Evolutionary conservation across 2,888 invertebrate species (phyloP).

Genomic region (Euclidia mi): DNA sequence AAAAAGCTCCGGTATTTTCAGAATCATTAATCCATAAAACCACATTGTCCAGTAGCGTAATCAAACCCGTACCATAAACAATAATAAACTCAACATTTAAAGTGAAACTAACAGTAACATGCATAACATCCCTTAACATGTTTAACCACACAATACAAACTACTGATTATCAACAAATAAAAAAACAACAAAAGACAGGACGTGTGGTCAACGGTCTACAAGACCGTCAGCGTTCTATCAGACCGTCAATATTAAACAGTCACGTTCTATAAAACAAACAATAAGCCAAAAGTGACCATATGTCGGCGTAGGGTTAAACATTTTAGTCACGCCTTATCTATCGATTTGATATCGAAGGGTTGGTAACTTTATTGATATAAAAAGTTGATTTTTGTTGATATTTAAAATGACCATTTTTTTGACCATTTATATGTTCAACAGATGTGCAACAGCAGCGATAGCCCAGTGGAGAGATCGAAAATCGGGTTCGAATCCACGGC

Average conservation of each 20-base stretch:
- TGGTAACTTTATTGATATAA: constrained; percentile 50
- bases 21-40: no score
- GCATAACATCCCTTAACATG: no score
- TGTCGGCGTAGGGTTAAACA: constrained; percentile 69
- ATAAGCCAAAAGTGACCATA: constrained; percentile 64
- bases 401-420: constrained; percentile 16
- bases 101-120: no score
- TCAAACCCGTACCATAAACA: no score
- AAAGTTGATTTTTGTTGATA: constrained; percentile 29
- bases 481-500: no score
- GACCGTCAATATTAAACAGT: constrained; percentile 53
- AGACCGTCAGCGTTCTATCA: constrained; percentile 51
- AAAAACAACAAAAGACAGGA: constrained; percentile 65
- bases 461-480: constrained; percentile 18
- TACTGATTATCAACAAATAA: constrained; percentile 72
- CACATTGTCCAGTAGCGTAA: no score
- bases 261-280: constrained; percentile 64
- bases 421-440: constrained; percentile 20
- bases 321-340: constrained; percentile 72
- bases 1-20: no score
- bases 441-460: constrained; percentile 21
- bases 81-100: no score
- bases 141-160: constrained; percentile 65
- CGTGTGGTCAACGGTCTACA: constrained; percentile 69
- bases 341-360: constrained; percentile 66